Conservation (phyloP, 2,797 vertebrate species). For the Eulemur rubriventer region DNA sequence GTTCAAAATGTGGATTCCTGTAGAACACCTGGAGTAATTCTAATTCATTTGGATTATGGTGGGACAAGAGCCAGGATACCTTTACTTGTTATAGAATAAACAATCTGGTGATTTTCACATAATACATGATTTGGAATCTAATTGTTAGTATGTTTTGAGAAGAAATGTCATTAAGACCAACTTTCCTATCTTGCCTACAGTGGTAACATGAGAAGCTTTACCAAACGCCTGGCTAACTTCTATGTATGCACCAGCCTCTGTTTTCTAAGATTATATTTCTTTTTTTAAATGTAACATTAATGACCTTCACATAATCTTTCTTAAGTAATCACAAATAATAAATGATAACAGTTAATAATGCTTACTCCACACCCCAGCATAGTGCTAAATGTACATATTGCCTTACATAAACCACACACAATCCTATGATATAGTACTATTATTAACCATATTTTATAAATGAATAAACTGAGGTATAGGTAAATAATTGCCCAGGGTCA, state of each 20-base stretch:
- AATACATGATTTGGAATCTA: background rate
- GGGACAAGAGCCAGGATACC: background rate
- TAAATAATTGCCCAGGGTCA: background rate
- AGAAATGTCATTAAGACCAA: background rate
- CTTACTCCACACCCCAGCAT: background rate
- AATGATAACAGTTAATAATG: background rate
- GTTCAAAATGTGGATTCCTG: background rate
- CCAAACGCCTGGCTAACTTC: background rate
- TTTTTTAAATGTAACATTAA: background rate
- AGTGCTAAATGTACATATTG: background rate
- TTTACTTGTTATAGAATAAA: constrained; percentile 5
- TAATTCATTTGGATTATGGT: background rate
- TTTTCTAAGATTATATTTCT: background rate
- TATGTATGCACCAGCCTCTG: background rate
- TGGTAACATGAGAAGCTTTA: background rate
- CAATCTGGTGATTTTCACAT: background rate
- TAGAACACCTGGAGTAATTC: background rate
- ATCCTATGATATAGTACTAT: background rate
- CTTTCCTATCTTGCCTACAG: background rate
- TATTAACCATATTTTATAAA: background rate
- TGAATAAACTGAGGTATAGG: background rate
- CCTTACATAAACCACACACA: background rate
- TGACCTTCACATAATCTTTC: background rate
- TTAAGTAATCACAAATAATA: constrained; percentile 1
- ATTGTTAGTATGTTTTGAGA: background rate